Conservation (phyloP, 2,888 invertebrate genomes). For the Thecophora atra region DNA sequence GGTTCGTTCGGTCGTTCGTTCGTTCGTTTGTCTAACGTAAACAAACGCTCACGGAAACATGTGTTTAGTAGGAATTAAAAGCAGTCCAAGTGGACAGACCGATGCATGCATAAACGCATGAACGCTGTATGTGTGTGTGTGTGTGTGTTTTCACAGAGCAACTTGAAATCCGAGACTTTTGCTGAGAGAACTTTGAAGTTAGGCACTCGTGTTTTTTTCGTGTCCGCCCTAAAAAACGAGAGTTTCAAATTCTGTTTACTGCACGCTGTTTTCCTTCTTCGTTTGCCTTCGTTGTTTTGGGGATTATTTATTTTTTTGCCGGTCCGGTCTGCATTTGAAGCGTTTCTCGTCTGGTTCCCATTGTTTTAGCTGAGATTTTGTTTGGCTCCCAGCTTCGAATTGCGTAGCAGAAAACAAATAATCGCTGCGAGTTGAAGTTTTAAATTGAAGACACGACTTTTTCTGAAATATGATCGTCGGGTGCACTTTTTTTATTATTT, state of each 20-base stretch:
- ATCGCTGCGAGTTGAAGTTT: background rate
- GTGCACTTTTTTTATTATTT: background rate
- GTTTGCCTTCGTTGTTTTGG: conserved; percentile 16
- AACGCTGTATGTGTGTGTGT: background rate
- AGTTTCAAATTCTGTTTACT: conserved; percentile 26
- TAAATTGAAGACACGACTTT: background rate
- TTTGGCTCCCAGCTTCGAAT: background rate
- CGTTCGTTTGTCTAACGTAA: conserved; percentile 3
- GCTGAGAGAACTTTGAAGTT: background rate
- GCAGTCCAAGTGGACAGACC: conserved; percentile 7
- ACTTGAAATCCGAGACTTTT: conserved; percentile 30
- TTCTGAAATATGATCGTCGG: background rate
- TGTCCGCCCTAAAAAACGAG: conserved; percentile 7
- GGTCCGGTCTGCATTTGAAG: conserved; percentile 3
- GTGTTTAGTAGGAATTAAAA: conserved; percentile 23
- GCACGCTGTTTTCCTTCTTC: conserved; percentile 8
- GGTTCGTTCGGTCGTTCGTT: background rate
- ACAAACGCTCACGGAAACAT: conserved; percentile 36
- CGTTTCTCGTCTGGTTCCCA: conserved; percentile 19
- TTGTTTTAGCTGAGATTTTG: conserved; percentile 27
- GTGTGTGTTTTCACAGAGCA: background rate
- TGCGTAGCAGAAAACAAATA: background rate
- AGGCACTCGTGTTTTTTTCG: background rate
- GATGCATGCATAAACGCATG: background rate
- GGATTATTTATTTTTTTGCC: background rate